Percentiles rank a stretch among this genome's conserved stretches.
Evolutionary conservation across 1,140 invertebrate species (phyloP).

Genomic region (Glossosoma conforme): DNA sequence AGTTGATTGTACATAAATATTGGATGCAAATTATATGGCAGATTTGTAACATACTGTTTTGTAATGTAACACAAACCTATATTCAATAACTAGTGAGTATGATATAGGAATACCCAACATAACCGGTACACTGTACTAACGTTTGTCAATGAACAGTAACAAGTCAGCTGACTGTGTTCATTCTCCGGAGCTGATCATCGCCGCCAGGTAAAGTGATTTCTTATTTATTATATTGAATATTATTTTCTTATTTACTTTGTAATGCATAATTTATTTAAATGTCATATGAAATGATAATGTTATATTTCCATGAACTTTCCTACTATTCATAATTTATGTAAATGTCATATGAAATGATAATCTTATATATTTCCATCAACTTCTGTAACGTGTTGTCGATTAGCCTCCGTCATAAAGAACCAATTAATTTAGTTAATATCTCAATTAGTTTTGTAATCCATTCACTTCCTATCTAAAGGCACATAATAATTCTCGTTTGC

Average conservation of each 20-base stretch:
- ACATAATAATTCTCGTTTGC: too few species aligned
- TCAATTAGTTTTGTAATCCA: too few species aligned
- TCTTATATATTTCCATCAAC: too few species aligned
- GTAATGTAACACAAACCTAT: conserved; percentile 22
- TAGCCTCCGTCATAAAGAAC: too few species aligned
- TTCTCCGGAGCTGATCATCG: too few species aligned
- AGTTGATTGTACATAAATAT: conserved; percentile 21
- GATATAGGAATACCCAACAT: conserved; percentile 23
- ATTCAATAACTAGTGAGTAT: conserved; percentile 28
- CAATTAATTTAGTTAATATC: too few species aligned
- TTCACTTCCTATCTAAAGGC: too few species aligned
- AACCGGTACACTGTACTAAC: conserved; percentile 24
- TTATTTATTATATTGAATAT: not conserved
- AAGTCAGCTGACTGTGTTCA: conserved; percentile 3
- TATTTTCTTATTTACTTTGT: not conserved
- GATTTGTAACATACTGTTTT: conserved; percentile 27
- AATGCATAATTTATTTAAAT: not conserved
- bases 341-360: too few species aligned
- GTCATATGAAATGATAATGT: not conserved
- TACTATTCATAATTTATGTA: too few species aligned
- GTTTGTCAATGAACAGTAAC: conserved; percentile 18
- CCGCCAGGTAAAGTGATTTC: conserved; percentile 24
- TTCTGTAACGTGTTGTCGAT: too few species aligned
- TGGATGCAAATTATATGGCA: conserved; percentile 24
- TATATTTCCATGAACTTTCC: conserved; percentile 4